Conservation (phyloP, 2,797 vertebrate species). For the Lagocephalus sceleratus region DNA sequence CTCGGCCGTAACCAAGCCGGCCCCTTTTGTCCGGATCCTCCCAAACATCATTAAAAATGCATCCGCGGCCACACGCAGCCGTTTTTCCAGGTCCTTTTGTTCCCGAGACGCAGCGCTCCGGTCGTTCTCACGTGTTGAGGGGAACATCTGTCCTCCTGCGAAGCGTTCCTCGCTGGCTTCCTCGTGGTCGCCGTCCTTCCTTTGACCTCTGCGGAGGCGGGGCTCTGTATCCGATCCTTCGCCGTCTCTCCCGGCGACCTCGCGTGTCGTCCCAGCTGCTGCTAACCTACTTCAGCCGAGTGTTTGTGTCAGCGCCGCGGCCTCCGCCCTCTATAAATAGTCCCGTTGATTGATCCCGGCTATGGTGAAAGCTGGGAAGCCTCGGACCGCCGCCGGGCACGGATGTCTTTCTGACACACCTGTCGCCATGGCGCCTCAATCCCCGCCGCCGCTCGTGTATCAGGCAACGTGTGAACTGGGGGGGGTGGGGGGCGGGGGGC, state of each 20-base stretch:
- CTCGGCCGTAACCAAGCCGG: constrained; percentile 45
- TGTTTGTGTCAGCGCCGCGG: constrained; percentile 62
- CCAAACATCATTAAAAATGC: constrained; percentile 57
- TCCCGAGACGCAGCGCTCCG: neutral
- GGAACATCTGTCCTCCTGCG: neutral
- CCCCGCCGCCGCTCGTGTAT: too few species aligned
- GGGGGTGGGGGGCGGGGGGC: too few species aligned
- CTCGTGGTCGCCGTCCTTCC: too few species aligned
- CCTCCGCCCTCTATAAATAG: constrained; percentile 70
- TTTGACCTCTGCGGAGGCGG: constrained; percentile 10
- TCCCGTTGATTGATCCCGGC: constrained; percentile 62
- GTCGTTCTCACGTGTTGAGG: constrained; percentile 5
- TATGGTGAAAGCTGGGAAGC: constrained; percentile 53
- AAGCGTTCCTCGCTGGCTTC: too few species aligned
- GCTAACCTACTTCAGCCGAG: constrained; percentile 70
- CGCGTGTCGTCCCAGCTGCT: constrained; percentile 31
- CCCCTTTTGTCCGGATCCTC: constrained; percentile 38
- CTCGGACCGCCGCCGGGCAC: constrained; percentile 51
- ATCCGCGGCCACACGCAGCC: constrained; percentile 31
- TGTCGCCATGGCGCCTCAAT: too few species aligned
- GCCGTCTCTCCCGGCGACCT: constrained; percentile 27
- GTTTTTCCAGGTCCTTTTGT: constrained; percentile 35
- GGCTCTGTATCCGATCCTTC: constrained; percentile 23
- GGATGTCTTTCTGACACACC: constrained; percentile 61
- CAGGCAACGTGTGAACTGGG: too few species aligned